Evolutionary conservation across 2,888 invertebrate genomes (phyloP), one percentile per base, ranked within the genome.

Genomic region (Nemotelus pantherinus): DNA sequence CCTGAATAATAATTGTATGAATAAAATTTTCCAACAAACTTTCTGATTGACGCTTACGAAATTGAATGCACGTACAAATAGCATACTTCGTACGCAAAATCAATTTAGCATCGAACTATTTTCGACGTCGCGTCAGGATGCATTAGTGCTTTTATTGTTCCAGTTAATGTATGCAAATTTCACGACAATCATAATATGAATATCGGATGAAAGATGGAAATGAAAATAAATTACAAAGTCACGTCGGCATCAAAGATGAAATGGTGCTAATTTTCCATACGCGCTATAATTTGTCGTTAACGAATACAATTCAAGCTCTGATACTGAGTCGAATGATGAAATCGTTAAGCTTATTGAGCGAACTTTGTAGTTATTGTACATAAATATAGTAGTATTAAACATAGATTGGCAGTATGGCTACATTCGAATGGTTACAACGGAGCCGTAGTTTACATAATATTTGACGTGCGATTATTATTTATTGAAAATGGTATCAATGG

Each of bases 221-320:
- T 48, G 50, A 67, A 47, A 50, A 47, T 48, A 67, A 67, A 67
- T 67, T 67, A 50, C 25, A 39, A 48, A 67, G 67, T 67, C 67
- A 67, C 50, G 67, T 67, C n/a, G 50, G 25, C 67, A 45, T 67
- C 47, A 44, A 44, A 64, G 45, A 44, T 64, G 64, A 44, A 64
- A 44, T 64, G 44, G 43, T 64, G 64, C 64, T 64, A 64, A 64
- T 64, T 64, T 64, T 64, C 64, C 50, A 50, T 67, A 67, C 50
- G 41, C 65, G 50, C 6, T 63, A 63, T 63, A 63, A 63, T 63
- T 63, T 63, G 43, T 63, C 43, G 63, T 63, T 63, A 63, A 43
- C 5, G 63, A 63, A 63, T 63, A 63, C 63, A 63, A 63, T 63
- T n/a, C 63, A 63, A 63, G 6, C 43, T n/a, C n/a, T 25, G 25